These are phyloP conservation scores for Trinectes maculatus DNA, from an alignment of 2,113 vertebrate species.

Conservation along the genomic window DNA sequence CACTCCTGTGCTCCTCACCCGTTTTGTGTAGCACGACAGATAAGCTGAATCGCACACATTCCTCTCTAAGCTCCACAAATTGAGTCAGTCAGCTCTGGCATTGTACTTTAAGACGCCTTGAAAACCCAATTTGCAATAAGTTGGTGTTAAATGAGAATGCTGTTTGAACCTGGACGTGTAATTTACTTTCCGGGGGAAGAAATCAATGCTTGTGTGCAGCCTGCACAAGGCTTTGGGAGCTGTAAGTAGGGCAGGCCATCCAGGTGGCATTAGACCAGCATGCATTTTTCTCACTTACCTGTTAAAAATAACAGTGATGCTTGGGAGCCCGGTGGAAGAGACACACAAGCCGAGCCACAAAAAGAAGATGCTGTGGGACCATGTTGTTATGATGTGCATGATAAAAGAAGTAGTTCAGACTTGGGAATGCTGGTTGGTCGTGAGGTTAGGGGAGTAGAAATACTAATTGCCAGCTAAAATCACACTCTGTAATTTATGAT, in stretches of 20 bases:
- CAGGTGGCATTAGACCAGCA: constrained; percentile 13
- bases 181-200: constrained; percentile 36
- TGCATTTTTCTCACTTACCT: constrained; percentile 44
- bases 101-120: constrained; percentile 10
- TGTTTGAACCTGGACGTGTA: constrained; percentile 21
- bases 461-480: constrained; percentile 68
- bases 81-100: constrained; percentile 14
- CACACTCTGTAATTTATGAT: constrained; percentile 72
- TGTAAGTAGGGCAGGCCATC: constrained; percentile 33
- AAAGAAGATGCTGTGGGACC: constrained; percentile 2
- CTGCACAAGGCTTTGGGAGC: constrained; percentile 26
- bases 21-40: neutral
- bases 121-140: constrained; percentile 42
- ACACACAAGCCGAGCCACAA: constrained; percentile 12
- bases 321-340: constrained; percentile 15
- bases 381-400: constrained; percentile 28
- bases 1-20: constrained; percentile 2
- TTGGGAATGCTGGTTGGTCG: constrained; percentile 51
- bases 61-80: constrained; percentile 25
- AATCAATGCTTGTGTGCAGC: constrained; percentile 50
- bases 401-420: constrained; percentile 44
- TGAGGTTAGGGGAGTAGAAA: constrained; percentile 60
- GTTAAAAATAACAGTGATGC: constrained; percentile 29
- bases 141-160: constrained; percentile 24
- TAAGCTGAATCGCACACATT: constrained; percentile 14